Base-by-base conservation (phyloP, 2,113 vertebrate genomes). In the Zosterops hypoxanthus region DNA sequence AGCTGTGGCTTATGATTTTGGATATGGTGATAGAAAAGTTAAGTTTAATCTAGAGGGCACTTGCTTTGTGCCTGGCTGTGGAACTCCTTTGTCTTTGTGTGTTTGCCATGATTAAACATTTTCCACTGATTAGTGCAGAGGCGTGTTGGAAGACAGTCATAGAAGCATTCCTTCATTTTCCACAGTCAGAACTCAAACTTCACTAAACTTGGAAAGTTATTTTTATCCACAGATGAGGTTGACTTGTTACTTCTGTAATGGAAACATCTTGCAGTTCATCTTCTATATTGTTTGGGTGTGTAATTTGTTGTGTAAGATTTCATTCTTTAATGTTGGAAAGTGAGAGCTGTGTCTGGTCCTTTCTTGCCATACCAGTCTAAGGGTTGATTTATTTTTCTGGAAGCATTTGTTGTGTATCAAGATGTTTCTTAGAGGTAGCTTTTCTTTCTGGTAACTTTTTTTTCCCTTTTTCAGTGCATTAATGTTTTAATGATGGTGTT, bases 181-280 rank as follows among this genome's bases (percentile, higher is more conserved):
- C 78, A 87, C 83, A 76, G 77, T 55, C 57, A 86, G 70, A 94
- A n/a, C 61, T 92, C 66, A 33, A 85, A 63, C 80, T 61, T 63
- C 82, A 91, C 81, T 92, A 42, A 91, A 94, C 82, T 92, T 90
- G 70, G 84, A 63, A 82, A 93, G 83, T 57, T 91, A 89, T 89
- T 94, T 94, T 90, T 88, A 52, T 61, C 70, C 11, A 1, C 59
- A 65, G 41, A 64, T 86, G 68, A 69, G 91, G 73, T 70, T 94
- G 86, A 90, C 47, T 91, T 60, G 3, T 91, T 87, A 57, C 59
- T 90, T 89, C 66, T 91, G 84, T 88, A 86, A 85, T 90, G 87
- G 91, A 91, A 95, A 83, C 59, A 73, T 94, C 53, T 95, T 90
- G 63, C 42, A 76, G 29, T 76, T 90, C 57, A 50, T 95, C 36